Base-by-base conservation (phyloP, 2,113 vertebrate genomes). In the Cavia aperea region DNA sequence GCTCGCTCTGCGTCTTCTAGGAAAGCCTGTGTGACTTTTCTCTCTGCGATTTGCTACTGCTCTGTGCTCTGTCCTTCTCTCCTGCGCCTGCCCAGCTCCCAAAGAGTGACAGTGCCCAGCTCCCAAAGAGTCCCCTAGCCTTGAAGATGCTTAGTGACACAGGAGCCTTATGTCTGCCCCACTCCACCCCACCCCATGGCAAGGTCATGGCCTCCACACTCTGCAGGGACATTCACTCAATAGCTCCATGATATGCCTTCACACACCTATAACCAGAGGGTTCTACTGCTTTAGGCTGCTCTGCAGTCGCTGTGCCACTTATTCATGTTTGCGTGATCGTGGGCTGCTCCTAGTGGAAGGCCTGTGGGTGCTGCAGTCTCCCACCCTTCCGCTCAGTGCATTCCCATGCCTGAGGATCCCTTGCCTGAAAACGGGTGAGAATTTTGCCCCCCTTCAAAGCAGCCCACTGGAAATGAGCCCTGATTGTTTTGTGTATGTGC, bases 201-300 rank as follows among this genome's bases (percentile, higher is more conserved):
- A 56, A 5, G 82, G 73, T n/a, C 21, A 54, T 0, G 65, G 78
- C 33, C 39, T 21, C 1, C 10, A 23, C 7, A 29, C 29, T 82
- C 31, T 56, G 62, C 43, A n/a, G 15, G 78, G 78, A 26, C n/a
- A 62, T 58, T 10, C 2, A 4, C 39, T 49, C 43, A 46, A 0
- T 63, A 4, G n/a, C 7, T 15, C 7, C 43, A 49, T 29, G 43
- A 4, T 29, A 24, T 19, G 7, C 36, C 16, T 18, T 1, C 1
- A 7, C n/a, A 21, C 7, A 18, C 8, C 36, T n/a, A 18, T 81
- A 79, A 81, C 56, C 46, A 39, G 24, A 81, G 15, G 13, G 49
- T 75, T 65, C 33, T 19, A 43, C 2, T 49, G 39, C 51, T 39
- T 79, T 29, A 29, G n/a, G 29, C 33, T 86, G 86, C 58, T 46